Evolutionary conservation across 1,140 invertebrate species (phyloP).

Genomic region (Drosophila chauvacae): DNA sequence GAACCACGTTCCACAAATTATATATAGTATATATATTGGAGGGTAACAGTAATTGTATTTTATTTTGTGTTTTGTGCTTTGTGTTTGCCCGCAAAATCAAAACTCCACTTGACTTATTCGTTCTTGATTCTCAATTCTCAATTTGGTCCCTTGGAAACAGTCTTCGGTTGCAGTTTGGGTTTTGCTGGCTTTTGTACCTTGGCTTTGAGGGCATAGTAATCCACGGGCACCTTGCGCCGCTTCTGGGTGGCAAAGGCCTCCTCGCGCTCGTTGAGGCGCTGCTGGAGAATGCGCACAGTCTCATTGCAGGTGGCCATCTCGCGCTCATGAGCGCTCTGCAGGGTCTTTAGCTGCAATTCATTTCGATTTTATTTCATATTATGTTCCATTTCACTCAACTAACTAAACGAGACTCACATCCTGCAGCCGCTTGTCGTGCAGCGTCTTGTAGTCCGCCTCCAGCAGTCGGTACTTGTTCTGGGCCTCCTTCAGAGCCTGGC

Average conservation of each 20-base stretch:
- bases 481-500: constrained; percentile 87
- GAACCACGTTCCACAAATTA: not conserved
- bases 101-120: not conserved
- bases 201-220: constrained; percentile 83
- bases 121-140: not conserved
- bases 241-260: constrained; percentile 80
- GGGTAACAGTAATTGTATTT: not conserved
- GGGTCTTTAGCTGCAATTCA: constrained; percentile 87
- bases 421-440: constrained; percentile 91
- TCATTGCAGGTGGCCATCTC: constrained; percentile 87
- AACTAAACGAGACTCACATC: constrained; percentile 86
- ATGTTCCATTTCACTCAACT: not conserved
- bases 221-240: constrained; percentile 81
- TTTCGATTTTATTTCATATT: not conserved
- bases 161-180: not conserved
- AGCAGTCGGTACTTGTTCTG: constrained; percentile 86
- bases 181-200: constrained; percentile 65
- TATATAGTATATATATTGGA: not conserved
- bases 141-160: not conserved
- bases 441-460: constrained; percentile 88
- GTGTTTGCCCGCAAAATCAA: not conserved
- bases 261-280: constrained; percentile 81
- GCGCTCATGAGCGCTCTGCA: constrained; percentile 91
- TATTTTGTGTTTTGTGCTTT: too few relatives aligned
- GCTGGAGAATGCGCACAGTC: constrained; percentile 78